Percentiles rank a stretch among this genome's conserved stretches.
Evolutionary conservation across 2,113 vertebrate species (phyloP).

Genomic region (Cottus gobio): DNA sequence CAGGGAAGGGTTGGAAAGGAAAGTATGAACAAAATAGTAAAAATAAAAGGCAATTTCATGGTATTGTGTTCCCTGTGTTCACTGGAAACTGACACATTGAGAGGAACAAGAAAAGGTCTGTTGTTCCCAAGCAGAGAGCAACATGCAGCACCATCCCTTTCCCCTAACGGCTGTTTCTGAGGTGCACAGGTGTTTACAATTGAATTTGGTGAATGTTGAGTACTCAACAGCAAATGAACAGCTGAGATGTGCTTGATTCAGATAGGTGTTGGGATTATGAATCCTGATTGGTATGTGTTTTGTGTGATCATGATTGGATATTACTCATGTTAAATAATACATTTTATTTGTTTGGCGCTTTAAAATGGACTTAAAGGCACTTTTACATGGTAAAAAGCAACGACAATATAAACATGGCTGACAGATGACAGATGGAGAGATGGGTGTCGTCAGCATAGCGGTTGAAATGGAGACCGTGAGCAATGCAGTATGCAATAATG

Average conservation of each 20-base stretch:
- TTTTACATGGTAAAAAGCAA: too few species aligned
- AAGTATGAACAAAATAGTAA: background rate
- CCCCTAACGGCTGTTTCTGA: background rate
- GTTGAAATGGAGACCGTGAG: too few species aligned
- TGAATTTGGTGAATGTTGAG: background rate
- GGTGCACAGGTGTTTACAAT: background rate
- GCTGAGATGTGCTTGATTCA: conserved; percentile 4
- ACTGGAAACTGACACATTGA: background rate
- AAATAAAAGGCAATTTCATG: background rate
- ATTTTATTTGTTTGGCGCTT: too few species aligned
- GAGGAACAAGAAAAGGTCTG: background rate
- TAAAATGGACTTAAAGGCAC: too few species aligned
- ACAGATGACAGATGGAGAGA: too few species aligned
- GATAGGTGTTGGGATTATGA: background rate
- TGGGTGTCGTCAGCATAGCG: too few species aligned
- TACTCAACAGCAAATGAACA: background rate
- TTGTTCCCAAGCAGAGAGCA: background rate
- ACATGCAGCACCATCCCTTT: background rate
- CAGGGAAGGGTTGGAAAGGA: background rate
- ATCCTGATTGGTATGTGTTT: background rate
- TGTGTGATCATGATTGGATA: background rate
- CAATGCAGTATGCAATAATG: background rate
- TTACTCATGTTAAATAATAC: too few species aligned
- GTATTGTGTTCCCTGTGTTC: too few species aligned
- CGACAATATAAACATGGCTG: too few species aligned